Percentiles rank a stretch among this genome's conserved stretches.
phyloP scores from a whole-genome alignment of 2,888 invertebrate genomes.

The Morpho deidamia region DNA sequence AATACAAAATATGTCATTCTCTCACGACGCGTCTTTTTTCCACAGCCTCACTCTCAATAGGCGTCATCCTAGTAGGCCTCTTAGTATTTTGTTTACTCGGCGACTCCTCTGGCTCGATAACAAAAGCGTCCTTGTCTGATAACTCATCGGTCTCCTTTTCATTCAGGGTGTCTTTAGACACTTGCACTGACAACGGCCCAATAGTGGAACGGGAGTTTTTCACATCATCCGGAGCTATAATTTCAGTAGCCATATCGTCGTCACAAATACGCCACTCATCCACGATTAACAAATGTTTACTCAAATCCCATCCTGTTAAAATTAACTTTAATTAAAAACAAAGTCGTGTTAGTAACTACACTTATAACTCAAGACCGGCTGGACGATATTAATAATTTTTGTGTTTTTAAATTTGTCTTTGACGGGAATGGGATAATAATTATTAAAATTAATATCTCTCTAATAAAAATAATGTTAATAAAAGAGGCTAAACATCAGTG shows the following conservation, averaged over 20 bases:
- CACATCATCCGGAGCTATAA: constrained; percentile 7
- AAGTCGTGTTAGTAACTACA: too few species aligned
- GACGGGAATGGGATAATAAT: too few species aligned
- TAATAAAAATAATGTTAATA: too few species aligned
- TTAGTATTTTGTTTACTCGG: not conserved
- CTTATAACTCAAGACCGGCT: too few species aligned
- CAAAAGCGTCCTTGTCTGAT: constrained; percentile 10
- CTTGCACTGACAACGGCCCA: not conserved
- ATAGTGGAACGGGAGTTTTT: not conserved
- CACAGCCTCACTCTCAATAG: not conserved
- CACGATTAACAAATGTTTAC: constrained; percentile 75
- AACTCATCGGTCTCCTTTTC: not conserved
- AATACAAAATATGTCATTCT: not conserved
- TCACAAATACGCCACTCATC: constrained; percentile 75
- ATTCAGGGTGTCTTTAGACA: not conserved
- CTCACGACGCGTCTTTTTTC: not conserved
- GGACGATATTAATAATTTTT: too few species aligned
- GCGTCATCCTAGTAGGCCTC: not conserved
- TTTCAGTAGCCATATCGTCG: constrained; percentile 4
- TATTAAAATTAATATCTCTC: too few species aligned
- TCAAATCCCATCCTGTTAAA: constrained; percentile 78
- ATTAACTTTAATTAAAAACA: too few species aligned
- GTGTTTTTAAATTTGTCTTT: too few species aligned
- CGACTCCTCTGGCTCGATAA: constrained; percentile 22
- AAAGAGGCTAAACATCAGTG: too few species aligned